Evolutionary conservation across 2,797 vertebrate genomes (phyloP).

Genomic region (Eutrigla gurnardus): DNA sequence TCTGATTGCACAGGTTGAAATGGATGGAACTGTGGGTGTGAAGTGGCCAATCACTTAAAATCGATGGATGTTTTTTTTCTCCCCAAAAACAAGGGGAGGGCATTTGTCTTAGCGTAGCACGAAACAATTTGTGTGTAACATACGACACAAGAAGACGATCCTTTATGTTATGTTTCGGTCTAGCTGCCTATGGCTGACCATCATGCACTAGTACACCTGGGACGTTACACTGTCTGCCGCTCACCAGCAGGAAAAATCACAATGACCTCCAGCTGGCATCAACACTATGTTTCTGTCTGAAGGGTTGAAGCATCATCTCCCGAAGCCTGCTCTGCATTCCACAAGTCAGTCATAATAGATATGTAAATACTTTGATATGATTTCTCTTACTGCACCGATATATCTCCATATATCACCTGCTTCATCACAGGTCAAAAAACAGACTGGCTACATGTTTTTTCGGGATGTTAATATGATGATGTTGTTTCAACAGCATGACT

Average conservation of each 20-base stretch:
- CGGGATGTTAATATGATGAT: neutral
- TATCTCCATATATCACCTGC: neutral
- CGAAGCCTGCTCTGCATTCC: constrained; percentile 22
- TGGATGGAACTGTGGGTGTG: constrained; percentile 74
- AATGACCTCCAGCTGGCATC: constrained; percentile 68
- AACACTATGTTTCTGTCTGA: constrained; percentile 56
- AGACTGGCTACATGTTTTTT: neutral
- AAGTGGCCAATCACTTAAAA: constrained; percentile 77
- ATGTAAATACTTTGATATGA: constrained; percentile 40
- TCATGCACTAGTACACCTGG: constrained; percentile 42
- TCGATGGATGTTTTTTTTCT: constrained; percentile 63
- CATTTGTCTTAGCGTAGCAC: constrained; percentile 53
- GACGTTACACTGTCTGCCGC: constrained; percentile 44
- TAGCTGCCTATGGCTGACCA: constrained; percentile 13
- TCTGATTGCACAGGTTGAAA: constrained; percentile 76
- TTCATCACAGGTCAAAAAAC: neutral
- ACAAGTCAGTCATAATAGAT: constrained; percentile 31
- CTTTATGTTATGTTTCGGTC: constrained; percentile 2
- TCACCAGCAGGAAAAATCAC: constrained; percentile 47
- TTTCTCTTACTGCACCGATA: constrained; percentile 27
- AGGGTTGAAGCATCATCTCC: constrained; percentile 34
- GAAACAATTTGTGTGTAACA: constrained; percentile 38
- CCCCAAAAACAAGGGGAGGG: constrained; percentile 25
- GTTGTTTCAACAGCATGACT: neutral
- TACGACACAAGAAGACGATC: constrained; percentile 12